phyloP scores from a whole-genome alignment of 2,888 invertebrate genomes.

The Lapara coniferarum region DNA sequence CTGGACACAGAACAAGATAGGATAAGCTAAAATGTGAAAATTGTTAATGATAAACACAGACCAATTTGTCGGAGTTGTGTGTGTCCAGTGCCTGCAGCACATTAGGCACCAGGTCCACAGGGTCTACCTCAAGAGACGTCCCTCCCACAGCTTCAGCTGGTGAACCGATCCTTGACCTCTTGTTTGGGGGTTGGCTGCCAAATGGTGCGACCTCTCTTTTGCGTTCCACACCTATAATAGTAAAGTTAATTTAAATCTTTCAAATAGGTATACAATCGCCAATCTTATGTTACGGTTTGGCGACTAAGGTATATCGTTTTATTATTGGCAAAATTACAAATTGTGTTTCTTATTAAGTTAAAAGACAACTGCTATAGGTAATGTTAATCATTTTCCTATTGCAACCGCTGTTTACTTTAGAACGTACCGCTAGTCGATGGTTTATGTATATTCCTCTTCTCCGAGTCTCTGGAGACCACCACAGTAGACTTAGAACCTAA shows the following conservation, averaged over 20 bases:
- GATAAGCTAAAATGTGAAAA: not conserved
- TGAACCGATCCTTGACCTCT: conserved; percentile 73
- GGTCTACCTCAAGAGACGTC: conserved; percentile 90
- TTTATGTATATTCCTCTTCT: conserved; percentile 85
- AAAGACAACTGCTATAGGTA: too few species aligned
- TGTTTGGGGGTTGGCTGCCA: conserved; percentile 82
- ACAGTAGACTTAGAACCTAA: conserved; percentile 90
- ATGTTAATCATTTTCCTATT: too few species aligned
- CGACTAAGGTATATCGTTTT: not conserved
- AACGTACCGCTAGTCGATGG: conserved; percentile 75
- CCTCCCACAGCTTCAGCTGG: conserved; percentile 73
- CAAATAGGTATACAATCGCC: too few species aligned
- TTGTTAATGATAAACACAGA: conserved; percentile 46
- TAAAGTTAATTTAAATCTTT: conserved; percentile 13
- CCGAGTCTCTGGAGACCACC: conserved; percentile 83
- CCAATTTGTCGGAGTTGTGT: conserved; percentile 91
- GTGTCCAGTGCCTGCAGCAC: conserved; percentile 90
- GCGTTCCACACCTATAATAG: conserved; percentile 82
- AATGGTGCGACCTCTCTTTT: conserved; percentile 87
- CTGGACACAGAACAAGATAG: too few species aligned
- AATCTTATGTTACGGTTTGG: not conserved
- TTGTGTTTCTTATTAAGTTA: not conserved
- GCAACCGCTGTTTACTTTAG: not conserved
- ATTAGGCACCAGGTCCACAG: conserved; percentile 89
- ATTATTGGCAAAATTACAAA: not conserved